A percentile compares a stretch with the other conserved stretches of the same genome.
Evolutionary conservation across 1,140 invertebrate species (phyloP).

Genomic region (Reticulitermes speratus): DNA sequence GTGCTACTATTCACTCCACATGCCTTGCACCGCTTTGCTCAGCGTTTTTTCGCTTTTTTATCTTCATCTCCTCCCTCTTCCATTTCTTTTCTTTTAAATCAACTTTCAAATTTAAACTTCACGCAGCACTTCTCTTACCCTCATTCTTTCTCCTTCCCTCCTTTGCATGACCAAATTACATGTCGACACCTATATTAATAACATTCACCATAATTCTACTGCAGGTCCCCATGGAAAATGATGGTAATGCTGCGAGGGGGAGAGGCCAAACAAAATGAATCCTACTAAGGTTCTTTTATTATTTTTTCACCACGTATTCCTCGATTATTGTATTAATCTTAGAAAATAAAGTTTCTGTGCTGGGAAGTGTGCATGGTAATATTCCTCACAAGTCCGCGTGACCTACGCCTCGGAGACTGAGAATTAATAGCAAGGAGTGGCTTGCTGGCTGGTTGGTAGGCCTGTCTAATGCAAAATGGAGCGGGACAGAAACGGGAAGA

Average conservation of each 20-base stretch:
- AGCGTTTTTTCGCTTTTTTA: not conserved
- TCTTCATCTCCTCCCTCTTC: not conserved
- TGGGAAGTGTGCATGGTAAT: not conserved
- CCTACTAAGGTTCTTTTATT: not conserved
- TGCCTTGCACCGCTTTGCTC: not conserved
- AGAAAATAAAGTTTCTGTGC: not conserved
- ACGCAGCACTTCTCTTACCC: not conserved
- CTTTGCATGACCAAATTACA: constrained; percentile 5
- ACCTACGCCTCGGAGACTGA: not conserved
- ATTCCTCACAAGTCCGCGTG: not conserved
- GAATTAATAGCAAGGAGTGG: constrained; percentile 11
- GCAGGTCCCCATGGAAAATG: not conserved
- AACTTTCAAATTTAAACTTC: constrained; percentile 2
- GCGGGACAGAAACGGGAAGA: no score
- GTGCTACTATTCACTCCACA: not conserved
- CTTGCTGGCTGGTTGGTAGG: not conserved
- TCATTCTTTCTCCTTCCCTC: not conserved
- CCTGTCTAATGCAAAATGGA: not conserved
- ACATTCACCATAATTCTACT: not conserved
- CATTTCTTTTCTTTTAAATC: constrained; percentile 14
- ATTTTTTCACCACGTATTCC: not conserved
- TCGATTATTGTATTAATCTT: constrained; percentile 10
- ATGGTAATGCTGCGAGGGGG: not conserved
- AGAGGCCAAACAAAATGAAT: not conserved
- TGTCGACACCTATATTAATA: constrained; percentile 4